These are phyloP conservation scores for Amblyraja radiata DNA, from an alignment of 2,797 vertebrate species.

Conservation along the genomic window DNA sequence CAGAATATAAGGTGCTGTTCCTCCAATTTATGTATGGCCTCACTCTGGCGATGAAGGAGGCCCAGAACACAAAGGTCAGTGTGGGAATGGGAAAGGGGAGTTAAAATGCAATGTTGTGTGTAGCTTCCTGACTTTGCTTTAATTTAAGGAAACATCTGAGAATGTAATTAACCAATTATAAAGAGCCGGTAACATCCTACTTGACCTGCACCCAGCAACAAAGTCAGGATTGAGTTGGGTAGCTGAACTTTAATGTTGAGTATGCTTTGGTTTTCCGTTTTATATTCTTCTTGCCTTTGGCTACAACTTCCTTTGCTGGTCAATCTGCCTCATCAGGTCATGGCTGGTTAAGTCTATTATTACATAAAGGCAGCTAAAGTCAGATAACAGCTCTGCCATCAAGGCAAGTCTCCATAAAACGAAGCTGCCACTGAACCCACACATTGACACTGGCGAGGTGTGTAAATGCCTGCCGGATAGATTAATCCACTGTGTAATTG, in stretches of 20 bases:
- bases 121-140: no score
- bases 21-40: no score
- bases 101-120: no score
- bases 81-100: no score
- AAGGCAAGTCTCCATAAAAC: slow-evolving; percentile 11
- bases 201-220: no score
- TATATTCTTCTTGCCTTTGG: not conserved
- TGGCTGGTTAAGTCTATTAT: slow-evolving; percentile 24
- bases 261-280: not conserved
- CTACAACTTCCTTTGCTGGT: not conserved
- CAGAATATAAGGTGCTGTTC: no score
- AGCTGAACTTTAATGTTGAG: not conserved
- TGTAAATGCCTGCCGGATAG: not conserved
- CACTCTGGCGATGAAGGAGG: no score
- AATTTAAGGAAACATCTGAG: no score
- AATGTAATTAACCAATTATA: no score
- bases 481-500: not conserved
- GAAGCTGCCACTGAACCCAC: not conserved
- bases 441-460: not conserved
- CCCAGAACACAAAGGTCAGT: no score
- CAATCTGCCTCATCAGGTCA: slow-evolving; percentile 5
- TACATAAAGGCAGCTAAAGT: slow-evolving; percentile 19
- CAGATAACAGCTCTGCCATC: not conserved
- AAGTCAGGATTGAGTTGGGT: no score
- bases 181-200: no score